phyloP scores from a whole-genome alignment of 2,113 vertebrate species.

The Eidolon helvum region DNA sequence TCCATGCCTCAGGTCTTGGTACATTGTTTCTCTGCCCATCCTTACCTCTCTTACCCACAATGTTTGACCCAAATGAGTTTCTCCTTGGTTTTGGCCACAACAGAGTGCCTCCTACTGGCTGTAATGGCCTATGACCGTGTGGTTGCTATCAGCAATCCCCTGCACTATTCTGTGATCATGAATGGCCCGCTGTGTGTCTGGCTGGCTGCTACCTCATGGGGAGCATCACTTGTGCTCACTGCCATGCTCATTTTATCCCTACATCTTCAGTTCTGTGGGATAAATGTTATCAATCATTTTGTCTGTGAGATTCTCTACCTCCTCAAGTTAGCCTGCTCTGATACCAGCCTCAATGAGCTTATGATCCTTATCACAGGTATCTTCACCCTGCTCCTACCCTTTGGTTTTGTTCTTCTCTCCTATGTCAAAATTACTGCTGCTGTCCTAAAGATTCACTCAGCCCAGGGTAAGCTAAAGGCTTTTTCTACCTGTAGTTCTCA shows the following conservation, averaged over 20 bases:
- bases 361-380: conserved; percentile 61
- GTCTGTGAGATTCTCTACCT: conserved; percentile 67
- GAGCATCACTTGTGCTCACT: conserved; percentile 1
- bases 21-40: conserved; percentile 33
- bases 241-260: conserved; percentile 45
- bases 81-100: conserved; percentile 51
- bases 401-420: conserved; percentile 66
- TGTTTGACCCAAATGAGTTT: conserved; percentile 58
- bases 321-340: conserved; percentile 60
- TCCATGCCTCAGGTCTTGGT: conserved; percentile 62
- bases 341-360: conserved; percentile 48
- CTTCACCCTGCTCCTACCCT: conserved; percentile 66
- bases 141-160: conserved; percentile 51
- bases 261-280: conserved; percentile 59
- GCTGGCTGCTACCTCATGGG: conserved; percentile 29
- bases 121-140: conserved; percentile 61
- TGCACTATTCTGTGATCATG: conserved; percentile 42
- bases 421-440: not conserved
- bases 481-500: conserved; percentile 74
- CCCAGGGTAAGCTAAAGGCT: conserved; percentile 24
- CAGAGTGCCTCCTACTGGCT: conserved; percentile 54
- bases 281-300: conserved; percentile 48
- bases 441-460: conserved; percentile 48
- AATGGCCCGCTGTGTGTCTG: conserved; percentile 30
- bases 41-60: conserved; percentile 31